Base-by-base conservation (phyloP, 1,140 invertebrate genomes). In the Drosophila nigromelanica region DNA sequence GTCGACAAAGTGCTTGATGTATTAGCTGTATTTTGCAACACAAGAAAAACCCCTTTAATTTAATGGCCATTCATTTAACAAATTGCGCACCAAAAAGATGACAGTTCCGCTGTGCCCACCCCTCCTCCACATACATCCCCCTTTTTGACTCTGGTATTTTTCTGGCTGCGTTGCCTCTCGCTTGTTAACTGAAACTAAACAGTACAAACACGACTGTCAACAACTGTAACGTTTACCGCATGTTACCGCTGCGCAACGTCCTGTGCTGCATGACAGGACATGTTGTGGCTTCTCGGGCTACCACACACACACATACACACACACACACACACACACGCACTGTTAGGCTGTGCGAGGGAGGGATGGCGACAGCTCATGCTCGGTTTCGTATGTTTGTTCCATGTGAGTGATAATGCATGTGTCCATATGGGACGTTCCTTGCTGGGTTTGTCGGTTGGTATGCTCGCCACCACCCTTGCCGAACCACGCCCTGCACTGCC, bases 161-260 rank as follows among this genome's bases (percentile, higher is more conserved):
- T 72, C 69, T 72, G 69, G 69, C 69, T 54, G 24, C 54, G 69
- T 59, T 47, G 69, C 48, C 62, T 59, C 69, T 72, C 62, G 69
- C 69, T 76, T 78, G 78, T 87, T 86, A 81, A 80, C 81, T 86
- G 81, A 86, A 86, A 89, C 79, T 87, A 89, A 87, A 89, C 83
- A 89, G 79, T 69, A 80, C 76, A 87, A 82, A 80, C 83, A 79
- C 56, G 83, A 63, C 83, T 87, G 83, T 87, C 83, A 87, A 89
- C 83, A 87, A 87, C 79, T 89, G 83, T 70, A 89, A 87, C 83
- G 87, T 74, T 89, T 89, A 87, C 83, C 83, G 83, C 83, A 89
- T 87, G 83, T 81, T 76, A 64, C 73, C 73, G 68, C 73, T 76
- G 73, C 62, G 54, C 73, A 75, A 77, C 78, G 82, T 86, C 73